phyloP scores from a whole-genome alignment of 1,140 invertebrate genomes.

The Drosophila rhopaloa region DNA sequence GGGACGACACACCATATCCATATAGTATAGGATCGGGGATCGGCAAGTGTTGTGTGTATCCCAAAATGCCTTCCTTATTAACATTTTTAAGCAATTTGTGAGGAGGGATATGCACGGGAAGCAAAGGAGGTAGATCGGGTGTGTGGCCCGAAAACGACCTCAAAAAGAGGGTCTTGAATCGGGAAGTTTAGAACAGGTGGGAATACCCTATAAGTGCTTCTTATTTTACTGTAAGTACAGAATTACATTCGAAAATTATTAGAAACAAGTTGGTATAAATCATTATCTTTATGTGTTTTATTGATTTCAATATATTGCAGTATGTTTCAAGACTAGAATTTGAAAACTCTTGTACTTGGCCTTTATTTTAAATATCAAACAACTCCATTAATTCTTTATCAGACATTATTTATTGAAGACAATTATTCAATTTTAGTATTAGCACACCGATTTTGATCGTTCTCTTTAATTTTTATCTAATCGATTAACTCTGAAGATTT shows the following conservation, averaged over 20 bases:
- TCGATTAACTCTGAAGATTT: neutral
- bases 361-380: too few relatives aligned
- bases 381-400: too few relatives aligned
- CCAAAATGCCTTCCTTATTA: conserved; percentile 67
- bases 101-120: neutral
- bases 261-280: too few relatives aligned
- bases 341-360: too few relatives aligned
- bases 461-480: neutral
- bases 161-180: conserved; percentile 8
- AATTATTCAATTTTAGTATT: neutral
- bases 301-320: too few relatives aligned
- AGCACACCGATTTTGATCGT: too few relatives aligned
- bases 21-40: conserved; percentile 52
- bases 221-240: neutral
- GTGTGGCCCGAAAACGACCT: conserved; percentile 26
- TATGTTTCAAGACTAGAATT: too few relatives aligned
- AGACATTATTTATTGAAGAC: too few relatives aligned
- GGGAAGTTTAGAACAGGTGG: conserved; percentile 23
- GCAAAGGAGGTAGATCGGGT: neutral
- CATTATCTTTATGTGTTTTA: too few relatives aligned
- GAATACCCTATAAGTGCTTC: neutral
- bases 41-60: conserved; percentile 35
- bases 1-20: conserved; percentile 5
- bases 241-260: neutral
- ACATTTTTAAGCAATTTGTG: conserved; percentile 55